Conservation (phyloP, 1,140 invertebrate species). For the Pseudomyrmex sp. region DNA sequence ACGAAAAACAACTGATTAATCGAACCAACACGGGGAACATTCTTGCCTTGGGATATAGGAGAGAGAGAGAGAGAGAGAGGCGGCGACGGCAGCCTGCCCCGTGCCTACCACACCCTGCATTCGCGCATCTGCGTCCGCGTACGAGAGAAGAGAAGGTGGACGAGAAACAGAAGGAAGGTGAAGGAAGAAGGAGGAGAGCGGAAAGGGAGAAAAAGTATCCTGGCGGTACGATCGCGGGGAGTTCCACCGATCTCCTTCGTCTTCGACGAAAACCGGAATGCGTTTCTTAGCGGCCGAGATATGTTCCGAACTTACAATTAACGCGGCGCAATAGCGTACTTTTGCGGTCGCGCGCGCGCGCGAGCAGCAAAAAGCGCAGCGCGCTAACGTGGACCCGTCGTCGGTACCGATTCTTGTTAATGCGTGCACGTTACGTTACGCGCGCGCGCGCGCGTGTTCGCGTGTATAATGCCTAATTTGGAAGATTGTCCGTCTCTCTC, state of each 20-base stretch:
- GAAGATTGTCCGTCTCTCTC: constrained; percentile 4
- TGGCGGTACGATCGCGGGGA: constrained; percentile 59
- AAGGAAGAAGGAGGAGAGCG: constrained; percentile 6
- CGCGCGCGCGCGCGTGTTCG: background rate
- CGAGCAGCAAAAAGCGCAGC: background rate
- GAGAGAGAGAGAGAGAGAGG: no score
- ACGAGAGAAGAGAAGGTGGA: background rate
- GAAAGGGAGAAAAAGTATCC: constrained; percentile 56
- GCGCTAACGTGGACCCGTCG: background rate
- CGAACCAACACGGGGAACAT: constrained; percentile 75
- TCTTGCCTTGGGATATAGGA: constrained; percentile 56
- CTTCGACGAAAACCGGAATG: constrained; percentile 64
- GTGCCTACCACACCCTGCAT: constrained; percentile 45
- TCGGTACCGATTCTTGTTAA: constrained; percentile 23
- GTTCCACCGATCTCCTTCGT: constrained; percentile 58
- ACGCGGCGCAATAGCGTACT: constrained; percentile 58
- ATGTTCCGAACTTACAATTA: constrained; percentile 66
- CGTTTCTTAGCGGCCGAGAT: constrained; percentile 54
- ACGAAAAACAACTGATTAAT: constrained; percentile 76
- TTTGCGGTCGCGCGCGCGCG: background rate
- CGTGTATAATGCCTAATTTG: constrained; percentile 53
- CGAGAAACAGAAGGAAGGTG: no score
- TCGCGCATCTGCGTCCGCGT: constrained; percentile 56
- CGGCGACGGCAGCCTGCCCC: background rate
- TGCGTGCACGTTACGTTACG: constrained; percentile 27